Conservation (phyloP, 2,888 invertebrate species). For the Brenthis ino region DNA sequence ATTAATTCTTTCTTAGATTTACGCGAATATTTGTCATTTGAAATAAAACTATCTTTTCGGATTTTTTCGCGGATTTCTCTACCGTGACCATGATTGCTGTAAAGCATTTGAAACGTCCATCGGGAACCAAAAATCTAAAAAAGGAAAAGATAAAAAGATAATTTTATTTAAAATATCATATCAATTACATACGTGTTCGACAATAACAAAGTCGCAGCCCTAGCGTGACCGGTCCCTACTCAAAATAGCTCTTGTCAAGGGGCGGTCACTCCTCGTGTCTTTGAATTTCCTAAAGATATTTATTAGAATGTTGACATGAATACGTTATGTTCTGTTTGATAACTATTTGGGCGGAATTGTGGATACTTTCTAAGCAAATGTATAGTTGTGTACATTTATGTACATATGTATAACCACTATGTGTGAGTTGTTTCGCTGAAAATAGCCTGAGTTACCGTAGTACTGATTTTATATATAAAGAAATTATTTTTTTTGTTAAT, state of each 20-base stretch:
- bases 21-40: too few relatives aligned
- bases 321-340: conserved; percentile 41
- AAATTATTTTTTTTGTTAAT: too few relatives aligned
- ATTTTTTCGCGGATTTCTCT: too few relatives aligned
- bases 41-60: too few relatives aligned
- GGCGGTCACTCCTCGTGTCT: conserved; percentile 67
- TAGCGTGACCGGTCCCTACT: conserved; percentile 76
- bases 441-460: neutral
- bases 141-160: too few relatives aligned
- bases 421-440: neutral
- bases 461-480: too few relatives aligned
- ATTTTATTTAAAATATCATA: too few relatives aligned
- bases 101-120: too few relatives aligned
- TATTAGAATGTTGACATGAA: conserved; percentile 62
- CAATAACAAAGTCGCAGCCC: conserved; percentile 56
- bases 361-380: conserved; percentile 18
- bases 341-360: conserved; percentile 30
- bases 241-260: conserved; percentile 70
- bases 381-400: neutral
- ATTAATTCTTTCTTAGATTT: too few relatives aligned
- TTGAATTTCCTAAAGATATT: conserved; percentile 60
- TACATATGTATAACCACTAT: neutral
- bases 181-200: neutral
- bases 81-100: too few relatives aligned
- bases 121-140: too few relatives aligned